Evolutionary conservation across 2,888 invertebrate species (phyloP).

Genomic region (Nomada ruficornis): DNA sequence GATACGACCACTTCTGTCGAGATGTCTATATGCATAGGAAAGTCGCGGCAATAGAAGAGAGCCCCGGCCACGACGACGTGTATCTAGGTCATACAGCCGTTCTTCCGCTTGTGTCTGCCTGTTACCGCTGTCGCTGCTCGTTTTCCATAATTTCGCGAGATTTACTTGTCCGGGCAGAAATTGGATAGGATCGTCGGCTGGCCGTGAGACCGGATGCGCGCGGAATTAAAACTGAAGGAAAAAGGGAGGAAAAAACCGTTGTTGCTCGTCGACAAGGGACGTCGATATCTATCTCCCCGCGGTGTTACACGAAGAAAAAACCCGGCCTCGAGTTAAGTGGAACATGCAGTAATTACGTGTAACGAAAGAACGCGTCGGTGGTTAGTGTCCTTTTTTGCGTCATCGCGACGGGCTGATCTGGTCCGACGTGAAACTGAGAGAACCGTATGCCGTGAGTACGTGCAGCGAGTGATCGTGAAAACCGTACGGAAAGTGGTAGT

Average conservation of each 20-base stretch:
- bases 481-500: background rate
- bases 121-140: slow-evolving; percentile 43
- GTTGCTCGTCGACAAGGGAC: background rate
- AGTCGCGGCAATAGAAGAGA: slow-evolving; percentile 67
- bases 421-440: background rate
- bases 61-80: slow-evolving; percentile 52
- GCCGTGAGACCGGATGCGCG: slow-evolving; percentile 25
- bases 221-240: slow-evolving; percentile 2
- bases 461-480: background rate
- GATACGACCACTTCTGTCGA: slow-evolving; percentile 62
- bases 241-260: background rate
- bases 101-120: slow-evolving; percentile 22
- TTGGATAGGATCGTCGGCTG: slow-evolving; percentile 2
- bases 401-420: background rate
- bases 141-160: slow-evolving; percentile 56
- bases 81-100: slow-evolving; percentile 69
- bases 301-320: slow-evolving; percentile 5
- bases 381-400: background rate
- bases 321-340: slow-evolving; percentile 9
- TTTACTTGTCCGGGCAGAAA: slow-evolving; percentile 32
- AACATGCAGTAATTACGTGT: slow-evolving; percentile 7
- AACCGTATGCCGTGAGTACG: background rate
- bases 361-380: background rate
- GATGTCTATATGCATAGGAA: slow-evolving; percentile 67
- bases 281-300: slow-evolving; percentile 37